Conservation (phyloP, 2,113 vertebrate species). For the Ailuropoda melanoleuca region DNA sequence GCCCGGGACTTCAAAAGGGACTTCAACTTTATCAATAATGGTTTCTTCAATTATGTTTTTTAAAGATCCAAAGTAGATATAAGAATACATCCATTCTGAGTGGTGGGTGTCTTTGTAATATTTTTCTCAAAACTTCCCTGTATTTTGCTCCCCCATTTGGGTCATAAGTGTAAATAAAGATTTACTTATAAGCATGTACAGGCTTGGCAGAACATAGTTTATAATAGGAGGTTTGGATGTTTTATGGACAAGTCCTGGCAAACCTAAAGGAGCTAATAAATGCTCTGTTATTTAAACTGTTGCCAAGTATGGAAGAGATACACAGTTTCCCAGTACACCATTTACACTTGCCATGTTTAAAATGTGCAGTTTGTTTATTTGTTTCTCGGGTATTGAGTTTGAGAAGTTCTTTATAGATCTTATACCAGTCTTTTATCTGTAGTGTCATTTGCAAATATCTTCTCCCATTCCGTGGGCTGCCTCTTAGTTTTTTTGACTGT, state of each 20-base stretch:
- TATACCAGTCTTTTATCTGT: no score
- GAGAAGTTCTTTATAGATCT: no score
- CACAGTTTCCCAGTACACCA: neutral
- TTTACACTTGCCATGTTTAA: neutral
- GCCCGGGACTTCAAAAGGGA: neutral
- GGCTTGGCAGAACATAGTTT: neutral
- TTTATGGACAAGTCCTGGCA: conserved; percentile 24
- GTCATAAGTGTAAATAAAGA: neutral
- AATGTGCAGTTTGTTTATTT: neutral
- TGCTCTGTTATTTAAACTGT: neutral
- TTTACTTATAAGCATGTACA: neutral
- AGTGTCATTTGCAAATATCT: no score
- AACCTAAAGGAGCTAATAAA: neutral
- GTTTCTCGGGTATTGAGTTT: no score
- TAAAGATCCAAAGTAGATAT: neutral
- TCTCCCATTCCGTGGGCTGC: no score
- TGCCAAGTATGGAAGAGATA: neutral
- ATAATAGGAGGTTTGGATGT: neutral
- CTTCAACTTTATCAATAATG: neutral
- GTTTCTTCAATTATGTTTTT: neutral
- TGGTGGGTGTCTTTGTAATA: neutral
- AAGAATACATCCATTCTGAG: neutral
- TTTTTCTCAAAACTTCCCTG: neutral
- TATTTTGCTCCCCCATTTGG: neutral
- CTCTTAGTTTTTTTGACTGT: no score